These are phyloP conservation scores for Bryconaethiops microstoma DNA, from an alignment of 2,797 vertebrate genomes.

Conservation along the genomic window DNA sequence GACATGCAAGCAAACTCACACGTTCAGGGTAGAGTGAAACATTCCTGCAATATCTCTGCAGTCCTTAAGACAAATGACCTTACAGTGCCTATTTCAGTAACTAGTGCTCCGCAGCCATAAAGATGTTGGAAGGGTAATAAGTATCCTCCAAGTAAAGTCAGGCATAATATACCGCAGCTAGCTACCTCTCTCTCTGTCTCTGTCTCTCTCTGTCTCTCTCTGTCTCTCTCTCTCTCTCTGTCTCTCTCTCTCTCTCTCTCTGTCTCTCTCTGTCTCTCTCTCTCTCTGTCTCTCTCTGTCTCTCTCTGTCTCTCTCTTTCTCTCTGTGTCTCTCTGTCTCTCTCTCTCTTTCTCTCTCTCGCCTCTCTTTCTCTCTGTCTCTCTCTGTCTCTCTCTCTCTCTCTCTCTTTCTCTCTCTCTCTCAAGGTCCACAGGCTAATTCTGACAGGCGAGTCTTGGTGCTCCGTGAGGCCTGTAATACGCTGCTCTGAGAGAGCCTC, in stretches of 20 bases:
- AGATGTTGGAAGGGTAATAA: slow-evolving; percentile 25
- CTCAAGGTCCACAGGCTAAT: slow-evolving; percentile 23
- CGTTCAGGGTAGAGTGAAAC: background rate
- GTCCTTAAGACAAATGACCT: slow-evolving; percentile 13
- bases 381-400: background rate
- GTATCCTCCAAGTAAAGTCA: slow-evolving; percentile 10
- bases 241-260: too few relatives aligned
- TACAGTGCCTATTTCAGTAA: slow-evolving; percentile 20
- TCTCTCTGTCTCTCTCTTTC: too few relatives aligned
- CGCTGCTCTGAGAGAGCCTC: background rate
- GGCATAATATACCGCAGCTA: slow-evolving; percentile 26
- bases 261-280: too few relatives aligned
- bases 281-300: too few relatives aligned
- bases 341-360: slow-evolving; percentile 12
- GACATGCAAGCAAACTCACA: background rate
- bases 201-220: background rate
- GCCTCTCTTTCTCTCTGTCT: too few relatives aligned
- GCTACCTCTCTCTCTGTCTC: too few relatives aligned
- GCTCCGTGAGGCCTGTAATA: slow-evolving; percentile 20
- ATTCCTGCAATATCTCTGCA: background rate
- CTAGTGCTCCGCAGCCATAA: slow-evolving; percentile 21
- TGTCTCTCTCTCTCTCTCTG: background rate
- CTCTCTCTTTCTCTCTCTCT: slow-evolving; percentile 24
- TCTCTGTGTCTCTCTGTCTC: too few relatives aligned
- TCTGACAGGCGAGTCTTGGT: slow-evolving; percentile 21